Base-by-base conservation (phyloP, 2,888 invertebrate species). In the Tetropium fuscum region DNA sequence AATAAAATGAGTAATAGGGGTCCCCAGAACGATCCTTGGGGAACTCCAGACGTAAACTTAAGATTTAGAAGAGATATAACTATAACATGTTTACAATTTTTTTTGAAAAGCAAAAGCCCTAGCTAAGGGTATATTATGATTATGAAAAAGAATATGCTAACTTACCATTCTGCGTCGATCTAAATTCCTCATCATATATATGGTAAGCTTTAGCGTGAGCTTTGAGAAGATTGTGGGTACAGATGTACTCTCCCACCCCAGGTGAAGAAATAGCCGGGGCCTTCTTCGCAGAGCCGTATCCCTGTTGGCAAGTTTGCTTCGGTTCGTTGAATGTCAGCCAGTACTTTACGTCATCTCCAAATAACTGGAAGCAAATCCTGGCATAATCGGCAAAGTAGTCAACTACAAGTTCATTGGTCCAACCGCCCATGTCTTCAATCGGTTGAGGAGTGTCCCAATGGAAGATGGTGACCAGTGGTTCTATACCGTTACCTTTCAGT, bases 191-290 rank as follows among this genome's bases (percentile, higher is more conserved):
- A 53, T 88, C 81, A 73, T 90, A 90, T 27, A 89, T 74, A 44
- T 84, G 83, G 72, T 88, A 91, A 0, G 84, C 87, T 53, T 82
- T 83, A 0, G 87, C 88, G 75, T 92, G 91, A 0, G 88, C 87
- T 57, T 87, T 79, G 13, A 92, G 77, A 53, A 87, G 79, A 70
- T 88, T 87, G 73, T 90, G 89, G 0, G 83, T 82, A 59, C 88
- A 89, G 43, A 86, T 75, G 76, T 91, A 91, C 44, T 86, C 86
- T 0, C 84, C 86, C 10, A 84, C 71, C 3, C 87, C 87, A 40
- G 54, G 60, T 15, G 64, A 54, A 10, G 70, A 67, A 30, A 84
- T 59, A 2, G 70, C 76, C 1, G 82, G 81, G 7, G 81, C 81
- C 15, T 61, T 53, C 8, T 27, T 34, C 7, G 60, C 66, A 32